phyloP scores from a whole-genome alignment of 2,113 vertebrate genomes.

The Abramis brama region DNA sequence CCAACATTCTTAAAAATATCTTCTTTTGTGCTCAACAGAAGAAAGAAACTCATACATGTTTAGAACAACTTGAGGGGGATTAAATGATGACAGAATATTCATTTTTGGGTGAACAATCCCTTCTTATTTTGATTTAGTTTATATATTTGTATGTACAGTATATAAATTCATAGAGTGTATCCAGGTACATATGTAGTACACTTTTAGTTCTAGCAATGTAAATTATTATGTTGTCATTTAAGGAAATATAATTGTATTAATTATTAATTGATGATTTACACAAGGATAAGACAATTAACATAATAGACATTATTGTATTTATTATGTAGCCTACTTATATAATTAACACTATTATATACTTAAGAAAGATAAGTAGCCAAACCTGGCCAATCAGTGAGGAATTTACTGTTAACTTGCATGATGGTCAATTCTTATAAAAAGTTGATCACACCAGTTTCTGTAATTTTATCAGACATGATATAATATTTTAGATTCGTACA shows the following conservation, averaged over 20 bases:
- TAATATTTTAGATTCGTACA: neutral
- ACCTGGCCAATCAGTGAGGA: neutral
- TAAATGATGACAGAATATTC: too few species aligned
- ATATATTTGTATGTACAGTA: neutral
- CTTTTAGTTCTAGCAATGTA: neutral
- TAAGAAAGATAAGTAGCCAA: neutral
- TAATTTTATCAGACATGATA: neutral
- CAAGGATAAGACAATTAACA: neutral
- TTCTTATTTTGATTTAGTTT: neutral
- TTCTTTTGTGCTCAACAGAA: too few species aligned
- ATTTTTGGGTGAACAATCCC: neutral
- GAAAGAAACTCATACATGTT: too few species aligned
- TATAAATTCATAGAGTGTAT: neutral
- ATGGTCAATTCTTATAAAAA: neutral
- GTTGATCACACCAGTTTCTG: neutral
- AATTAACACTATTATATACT: neutral
- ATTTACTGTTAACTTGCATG: neutral
- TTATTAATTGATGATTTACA: neutral
- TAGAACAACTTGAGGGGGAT: too few species aligned
- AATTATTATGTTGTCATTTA: neutral
- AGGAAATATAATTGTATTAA: neutral
- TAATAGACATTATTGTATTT: too few species aligned
- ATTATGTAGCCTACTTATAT: neutral
- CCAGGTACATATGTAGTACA: neutral
- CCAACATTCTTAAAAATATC: too few species aligned